Conservation (phyloP, 2,888 invertebrate species). For the Imbricaverruca yamaguchii region DNA sequence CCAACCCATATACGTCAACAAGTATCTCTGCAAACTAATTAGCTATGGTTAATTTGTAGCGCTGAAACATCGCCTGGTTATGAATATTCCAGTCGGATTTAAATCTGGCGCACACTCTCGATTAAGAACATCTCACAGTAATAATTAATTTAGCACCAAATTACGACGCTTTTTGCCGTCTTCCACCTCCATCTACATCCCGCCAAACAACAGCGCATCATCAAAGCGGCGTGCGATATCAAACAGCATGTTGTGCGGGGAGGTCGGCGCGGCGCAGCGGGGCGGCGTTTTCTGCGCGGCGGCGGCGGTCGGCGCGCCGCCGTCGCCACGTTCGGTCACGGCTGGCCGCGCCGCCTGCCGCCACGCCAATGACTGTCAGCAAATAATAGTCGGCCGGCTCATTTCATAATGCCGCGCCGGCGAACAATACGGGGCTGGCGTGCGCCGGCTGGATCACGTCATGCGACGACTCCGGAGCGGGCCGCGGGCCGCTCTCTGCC, state of each 20-base stretch:
- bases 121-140: no score
- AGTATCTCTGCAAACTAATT: no score
- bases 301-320: not conserved
- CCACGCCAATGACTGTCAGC: not conserved
- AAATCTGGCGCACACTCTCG: no score
- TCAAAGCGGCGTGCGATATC: not conserved
- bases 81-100: no score
- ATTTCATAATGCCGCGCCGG: constrained; percentile 5
- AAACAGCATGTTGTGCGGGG: not conserved
- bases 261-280: not conserved
- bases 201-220: no score
- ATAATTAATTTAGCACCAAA: no score
- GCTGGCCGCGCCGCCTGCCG: no score
- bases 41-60: no score
- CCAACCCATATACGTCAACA: no score
- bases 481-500: not conserved
- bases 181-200: no score
- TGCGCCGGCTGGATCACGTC: not conserved
- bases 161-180: no score
- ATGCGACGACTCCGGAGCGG: not conserved
- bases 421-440: not conserved
- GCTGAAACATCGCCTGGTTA: no score
- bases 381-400: not conserved
- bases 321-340: not conserved
- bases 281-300: not conserved